Evolutionary conservation across 2,797 vertebrate species (phyloP), one percentile per base, ranked within the genome.

Genomic region (Columba guinea): DNA sequence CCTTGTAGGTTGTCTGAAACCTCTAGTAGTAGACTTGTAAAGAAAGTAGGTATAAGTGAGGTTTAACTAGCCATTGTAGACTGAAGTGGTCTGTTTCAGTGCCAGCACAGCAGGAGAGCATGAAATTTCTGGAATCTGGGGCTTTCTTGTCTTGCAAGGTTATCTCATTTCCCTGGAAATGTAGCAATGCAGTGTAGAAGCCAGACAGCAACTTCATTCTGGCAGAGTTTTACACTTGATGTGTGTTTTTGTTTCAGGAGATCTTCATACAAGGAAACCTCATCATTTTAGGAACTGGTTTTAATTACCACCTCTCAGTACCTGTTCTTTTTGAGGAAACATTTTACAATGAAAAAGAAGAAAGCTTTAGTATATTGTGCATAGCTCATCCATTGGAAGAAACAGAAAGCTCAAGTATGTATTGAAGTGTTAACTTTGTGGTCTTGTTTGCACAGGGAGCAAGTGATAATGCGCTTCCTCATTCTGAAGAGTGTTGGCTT

Each of bases 301-400:
- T 98, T 92, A 97, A 97, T 24, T 91, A 78, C 34, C 97, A 97
- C 16, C 97, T 97, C 3, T 98, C 98, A 0, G 97, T 99, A n/a
- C 97, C 99, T 56, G 97, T 99, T 97, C 98, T 99, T 87, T 99
- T 99, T 86, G 99, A 99, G 96, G 99, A 99, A 96, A 99, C 99
- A 5, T 99, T 99, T 97, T 99, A 99, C 98, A 99, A 99, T 39
- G 98, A 99, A 60, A 98, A 97, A 96, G 99, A 99, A 97, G 99
- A 99, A 98, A 99, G 99, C 94, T 99, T 99, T 98, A 99, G 98
- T 96, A 98, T 99, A 87, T 93, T 99, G 71, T 99, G 99, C 84
- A 98, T 99, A 94, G 98, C 99, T 68, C 97, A 99, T 71, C 98
- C 98, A 2, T 39, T 98, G 96, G 98, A 98, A 89, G 98, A 98